A percentile compares a stretch with the other conserved stretches of the same genome.
Evolutionary conservation across 1,140 invertebrate genomes (phyloP).

Genomic region (Homalodisca vitripennis): DNA sequence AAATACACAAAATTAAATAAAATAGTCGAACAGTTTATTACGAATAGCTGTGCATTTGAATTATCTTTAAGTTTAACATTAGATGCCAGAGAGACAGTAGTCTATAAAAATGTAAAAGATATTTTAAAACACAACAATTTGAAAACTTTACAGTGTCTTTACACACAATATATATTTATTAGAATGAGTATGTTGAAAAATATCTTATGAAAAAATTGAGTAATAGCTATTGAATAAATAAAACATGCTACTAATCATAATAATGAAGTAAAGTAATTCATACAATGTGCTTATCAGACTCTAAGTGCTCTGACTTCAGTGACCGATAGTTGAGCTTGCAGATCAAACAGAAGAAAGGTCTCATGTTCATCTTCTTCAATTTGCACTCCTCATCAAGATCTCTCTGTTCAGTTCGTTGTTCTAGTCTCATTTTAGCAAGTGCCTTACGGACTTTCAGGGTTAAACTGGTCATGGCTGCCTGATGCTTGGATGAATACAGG

Average conservation of each 20-base stretch:
- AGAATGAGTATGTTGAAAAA: no score
- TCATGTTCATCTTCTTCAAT: slow-evolving; percentile 59
- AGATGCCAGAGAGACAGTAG: no score
- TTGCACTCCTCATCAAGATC: slow-evolving; percentile 66
- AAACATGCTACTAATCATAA: slow-evolving; percentile 2
- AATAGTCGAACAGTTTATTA: no score
- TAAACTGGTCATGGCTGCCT: slow-evolving; percentile 65
- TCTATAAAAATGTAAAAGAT: no score
- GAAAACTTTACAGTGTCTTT: no score
- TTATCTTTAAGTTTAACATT: no score
- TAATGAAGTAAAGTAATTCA: not conserved
- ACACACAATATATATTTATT: no score
- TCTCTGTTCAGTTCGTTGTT: slow-evolving; percentile 70
- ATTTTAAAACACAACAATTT: no score
- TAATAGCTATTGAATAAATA: not conserved
- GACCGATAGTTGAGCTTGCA: slow-evolving; percentile 80
- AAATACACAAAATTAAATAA: slow-evolving; percentile 27
- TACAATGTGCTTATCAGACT: slow-evolving; percentile 64
- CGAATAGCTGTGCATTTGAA: no score
- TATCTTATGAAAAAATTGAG: no score
- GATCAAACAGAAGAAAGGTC: slow-evolving; percentile 69
- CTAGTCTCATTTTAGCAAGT: slow-evolving; percentile 67
- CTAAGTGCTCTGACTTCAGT: slow-evolving; percentile 68
- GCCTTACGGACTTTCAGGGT: slow-evolving; percentile 68
- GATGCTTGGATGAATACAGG: slow-evolving; percentile 65